Conservation (phyloP, 2,888 invertebrate species). For the Drosophila pegasa region DNA sequence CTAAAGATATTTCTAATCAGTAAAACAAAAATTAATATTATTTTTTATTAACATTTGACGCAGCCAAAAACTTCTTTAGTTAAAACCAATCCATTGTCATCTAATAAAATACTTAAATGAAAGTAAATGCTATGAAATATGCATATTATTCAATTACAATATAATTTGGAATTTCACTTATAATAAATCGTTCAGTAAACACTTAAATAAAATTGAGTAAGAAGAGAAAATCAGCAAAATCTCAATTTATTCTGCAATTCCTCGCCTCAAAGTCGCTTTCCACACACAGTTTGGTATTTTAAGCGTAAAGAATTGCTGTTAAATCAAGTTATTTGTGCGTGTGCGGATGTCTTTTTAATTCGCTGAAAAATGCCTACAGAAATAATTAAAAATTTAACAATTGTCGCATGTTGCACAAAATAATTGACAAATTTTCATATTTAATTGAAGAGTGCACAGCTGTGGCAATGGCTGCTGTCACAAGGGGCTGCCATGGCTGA, state of each 20-base stretch:
- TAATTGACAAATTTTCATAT: constrained; percentile 82
- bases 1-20: too few species aligned
- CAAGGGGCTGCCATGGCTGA: constrained; percentile 63
- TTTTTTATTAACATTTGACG: too few species aligned
- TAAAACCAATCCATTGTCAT: too few species aligned
- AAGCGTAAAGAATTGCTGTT: constrained; percentile 7
- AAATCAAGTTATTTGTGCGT: constrained; percentile 17
- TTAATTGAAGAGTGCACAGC: constrained; percentile 78
- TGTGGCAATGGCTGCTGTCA: constrained; percentile 65
- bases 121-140: too few species aligned
- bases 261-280: background rate
- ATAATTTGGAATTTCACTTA: too few species aligned
- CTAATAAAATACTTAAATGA: too few species aligned
- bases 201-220: too few species aligned
- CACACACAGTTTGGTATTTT: background rate
- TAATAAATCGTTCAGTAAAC: too few species aligned
- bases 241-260: background rate
- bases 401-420: constrained; percentile 79
- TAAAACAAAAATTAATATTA: too few species aligned
- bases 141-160: too few species aligned
- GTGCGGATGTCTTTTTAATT: constrained; percentile 43
- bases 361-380: constrained; percentile 51
- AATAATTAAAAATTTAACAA: constrained; percentile 80
- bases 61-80: too few species aligned
- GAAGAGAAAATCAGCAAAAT: background rate